Evolutionary conservation across 2,113 vertebrate species (phyloP), one percentile per base, ranked within the genome.

Genomic region (Rhegmatorhina hoffmannsi): DNA sequence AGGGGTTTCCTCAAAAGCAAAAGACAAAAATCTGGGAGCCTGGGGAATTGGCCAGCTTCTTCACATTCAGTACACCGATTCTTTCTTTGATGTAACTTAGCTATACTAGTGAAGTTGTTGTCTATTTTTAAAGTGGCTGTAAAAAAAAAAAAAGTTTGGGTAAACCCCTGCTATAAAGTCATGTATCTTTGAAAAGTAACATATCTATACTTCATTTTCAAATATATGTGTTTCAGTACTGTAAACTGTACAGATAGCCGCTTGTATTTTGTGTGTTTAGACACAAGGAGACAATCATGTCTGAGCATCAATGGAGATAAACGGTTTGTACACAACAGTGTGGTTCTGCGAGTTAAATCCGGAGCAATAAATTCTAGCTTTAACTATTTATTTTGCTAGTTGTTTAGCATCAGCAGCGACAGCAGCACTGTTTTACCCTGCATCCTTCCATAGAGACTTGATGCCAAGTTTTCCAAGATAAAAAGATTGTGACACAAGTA

Each of bases 121-220:
- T 98, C 98, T 98, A 98, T 98, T 98, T 98, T 98, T 97, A 98
- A 98, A 98, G 98, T 98, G 98, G 96, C 98, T 98, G 97, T 98
- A 97, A 97, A 97, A 97, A 97, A 36, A 36, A 96, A 89, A 97
- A 96, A 97, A 96, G 94, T 98, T 98, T 98, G 98, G 98, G 98
- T 98, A 98, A 98, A 97, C 97, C 98, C 98, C 98, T 99, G 97
- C 98, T 98, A 98, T 99, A 99, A 99, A 99, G 99, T 99, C 98
- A 98, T 99, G 99, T 99, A 99, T 98, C 98, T 99, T 99, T 99
- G 98, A 98, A 99, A 99, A 99, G 98, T 99, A 99, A 99, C 99
- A 99, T 99, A 99, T 98, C 98, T 98, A 99, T 98, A 99, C 99
- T 99, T 99, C 98, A 98, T 99, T 99, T 99, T 99, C 98, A 98